Conservation (phyloP, 1,140 invertebrate genomes). For the Zaprionus lachaisei region DNA sequence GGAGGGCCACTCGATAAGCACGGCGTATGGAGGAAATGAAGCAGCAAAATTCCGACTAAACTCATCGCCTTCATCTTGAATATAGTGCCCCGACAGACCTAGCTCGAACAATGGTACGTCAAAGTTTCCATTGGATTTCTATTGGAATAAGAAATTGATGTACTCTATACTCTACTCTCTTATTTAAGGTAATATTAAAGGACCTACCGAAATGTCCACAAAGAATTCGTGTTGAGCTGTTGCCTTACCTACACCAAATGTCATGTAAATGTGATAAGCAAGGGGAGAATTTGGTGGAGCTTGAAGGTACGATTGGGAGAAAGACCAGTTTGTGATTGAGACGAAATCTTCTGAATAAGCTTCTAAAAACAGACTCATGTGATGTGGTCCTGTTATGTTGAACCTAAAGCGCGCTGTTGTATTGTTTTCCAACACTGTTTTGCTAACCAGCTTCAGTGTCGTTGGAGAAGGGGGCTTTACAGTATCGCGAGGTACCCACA, state of each 20-base stretch:
- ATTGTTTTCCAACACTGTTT: conserved; percentile 23
- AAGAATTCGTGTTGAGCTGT: conserved; percentile 86
- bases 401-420: conserved; percentile 7
- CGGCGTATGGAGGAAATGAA: conserved; percentile 17
- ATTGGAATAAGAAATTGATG: conserved; percentile 61
- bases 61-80: conserved; percentile 22
- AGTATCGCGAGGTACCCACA: conserved; percentile 39
- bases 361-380: conserved; percentile 13
- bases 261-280: conserved; percentile 30
- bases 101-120: conserved; percentile 39
- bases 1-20: conserved; percentile 25
- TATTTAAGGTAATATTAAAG: neutral
- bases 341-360: conserved; percentile 26
- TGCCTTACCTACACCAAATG: conserved; percentile 34
- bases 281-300: conserved; percentile 12
- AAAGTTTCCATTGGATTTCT: conserved; percentile 80
- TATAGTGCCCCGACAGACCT: conserved; percentile 19
- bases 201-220: conserved; percentile 80
- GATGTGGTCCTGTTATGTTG: conserved; percentile 9
- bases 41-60: conserved; percentile 14
- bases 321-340: conserved; percentile 25
- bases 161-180: neutral
- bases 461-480: conserved; percentile 9
- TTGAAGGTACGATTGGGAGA: conserved; percentile 16
- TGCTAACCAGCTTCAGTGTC: conserved; percentile 21